Conservation (phyloP, 2,888 invertebrate genomes). For the Cheilosia pagana region DNA sequence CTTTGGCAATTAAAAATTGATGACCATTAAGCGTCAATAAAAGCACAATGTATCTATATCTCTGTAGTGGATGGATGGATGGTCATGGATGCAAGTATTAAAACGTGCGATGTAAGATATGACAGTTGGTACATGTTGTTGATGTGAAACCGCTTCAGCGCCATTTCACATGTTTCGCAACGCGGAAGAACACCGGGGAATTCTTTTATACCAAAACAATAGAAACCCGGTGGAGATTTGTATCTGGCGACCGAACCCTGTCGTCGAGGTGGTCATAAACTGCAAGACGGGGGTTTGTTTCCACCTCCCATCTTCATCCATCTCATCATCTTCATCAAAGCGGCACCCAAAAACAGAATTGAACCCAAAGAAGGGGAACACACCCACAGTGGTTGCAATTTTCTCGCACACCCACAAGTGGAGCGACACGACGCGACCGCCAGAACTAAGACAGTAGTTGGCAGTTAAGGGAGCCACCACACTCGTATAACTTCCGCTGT, state of each 20-base stretch:
- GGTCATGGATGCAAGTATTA: constrained; percentile 22
- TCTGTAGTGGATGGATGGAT: neutral
- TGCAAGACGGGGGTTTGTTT: constrained; percentile 37
- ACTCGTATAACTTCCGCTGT: constrained; percentile 65
- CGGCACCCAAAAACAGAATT: constrained; percentile 73
- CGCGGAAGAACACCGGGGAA: constrained; percentile 62
- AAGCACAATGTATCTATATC: constrained; percentile 21
- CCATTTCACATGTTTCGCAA: constrained; percentile 72
- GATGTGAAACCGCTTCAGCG: constrained; percentile 70
- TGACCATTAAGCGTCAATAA: constrained; percentile 70
- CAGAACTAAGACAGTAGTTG: constrained; percentile 43
- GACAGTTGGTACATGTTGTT: constrained; percentile 60
- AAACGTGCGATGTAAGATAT: constrained; percentile 60
- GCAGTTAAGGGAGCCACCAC: constrained; percentile 34
- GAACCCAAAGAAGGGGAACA: constrained; percentile 55
- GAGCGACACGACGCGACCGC: neutral
- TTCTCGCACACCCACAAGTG: constrained; percentile 20
- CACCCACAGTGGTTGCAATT: constrained; percentile 59
- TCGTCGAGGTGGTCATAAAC: constrained; percentile 65
- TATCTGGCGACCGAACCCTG: constrained; percentile 65
- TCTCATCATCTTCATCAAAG: constrained; percentile 63
- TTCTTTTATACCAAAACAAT: constrained; percentile 70
- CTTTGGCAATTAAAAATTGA: constrained; percentile 72
- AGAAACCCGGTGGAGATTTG: constrained; percentile 55
- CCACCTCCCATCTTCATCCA: neutral